A percentile compares a stretch with the other conserved stretches of the same genome.
Evolutionary conservation across 2,113 vertebrate species (phyloP).

Genomic region (Benitochromis conjunctus): DNA sequence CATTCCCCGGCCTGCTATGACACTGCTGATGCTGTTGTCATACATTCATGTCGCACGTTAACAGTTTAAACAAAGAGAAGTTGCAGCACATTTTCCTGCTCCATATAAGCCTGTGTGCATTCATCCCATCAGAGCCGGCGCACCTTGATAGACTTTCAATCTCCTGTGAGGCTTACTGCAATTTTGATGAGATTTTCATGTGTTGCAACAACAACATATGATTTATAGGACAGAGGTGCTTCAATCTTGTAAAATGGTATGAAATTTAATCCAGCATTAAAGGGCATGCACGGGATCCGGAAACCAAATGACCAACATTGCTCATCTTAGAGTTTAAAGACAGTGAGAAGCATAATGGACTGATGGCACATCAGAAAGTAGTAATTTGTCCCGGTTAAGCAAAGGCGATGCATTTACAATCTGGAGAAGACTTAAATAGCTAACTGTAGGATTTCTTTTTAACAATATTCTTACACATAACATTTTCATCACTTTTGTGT

Average conservation of each 20-base stretch:
- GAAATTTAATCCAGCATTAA: conserved; percentile 54
- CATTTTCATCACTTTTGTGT: not conserved
- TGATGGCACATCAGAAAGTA: not conserved
- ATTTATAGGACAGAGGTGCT: conserved; percentile 50
- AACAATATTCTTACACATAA: not conserved
- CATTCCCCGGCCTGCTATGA: not conserved
- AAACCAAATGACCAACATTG: conserved; percentile 25
- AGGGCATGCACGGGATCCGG: not conserved
- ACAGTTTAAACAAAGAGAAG: not conserved
- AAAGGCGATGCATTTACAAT: not conserved
- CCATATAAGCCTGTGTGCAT: not conserved
- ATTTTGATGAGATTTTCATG: conserved; percentile 66
- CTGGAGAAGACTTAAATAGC: not conserved
- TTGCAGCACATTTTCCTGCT: not conserved
- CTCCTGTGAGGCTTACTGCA: conserved; percentile 33
- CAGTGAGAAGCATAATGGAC: not conserved
- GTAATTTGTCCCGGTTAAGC: not conserved
- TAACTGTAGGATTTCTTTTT: not conserved
- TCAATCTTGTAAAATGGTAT: conserved; percentile 52
- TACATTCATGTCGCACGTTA: not conserved
- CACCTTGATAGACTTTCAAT: conserved; percentile 28
- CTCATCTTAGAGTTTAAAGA: not conserved
- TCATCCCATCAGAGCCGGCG: not conserved
- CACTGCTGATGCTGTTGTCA: not conserved
- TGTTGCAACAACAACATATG: conserved; percentile 45